Evolutionary conservation across 2,797 vertebrate genomes (phyloP), one percentile per base, ranked within the genome.

Genomic region (Xenentodon cancila): DNA sequence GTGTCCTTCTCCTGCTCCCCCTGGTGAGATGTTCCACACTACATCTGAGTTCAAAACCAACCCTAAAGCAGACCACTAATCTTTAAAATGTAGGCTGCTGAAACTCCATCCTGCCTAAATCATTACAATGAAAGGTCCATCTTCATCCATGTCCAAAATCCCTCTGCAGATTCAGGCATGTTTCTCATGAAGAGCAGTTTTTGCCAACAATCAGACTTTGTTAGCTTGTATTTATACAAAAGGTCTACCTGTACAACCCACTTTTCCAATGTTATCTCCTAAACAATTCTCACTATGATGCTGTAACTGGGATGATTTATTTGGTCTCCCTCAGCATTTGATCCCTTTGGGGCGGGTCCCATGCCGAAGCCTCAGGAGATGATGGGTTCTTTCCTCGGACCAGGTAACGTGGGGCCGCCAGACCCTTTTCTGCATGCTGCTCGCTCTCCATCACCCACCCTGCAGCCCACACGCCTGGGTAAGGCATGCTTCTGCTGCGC

Each of bases 351-450:
- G 75, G 82, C 93, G 0, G 93, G 94, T 73, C 89, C 96, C 44
- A 94, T 95, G 84, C 92, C 95, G n/a, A 91, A 95, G 11, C 94
- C 94, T 70, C 95, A 95, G 68, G 97, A 99, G 86, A 89, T 98
- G 82, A 94, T 97, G 86, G 95, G 96, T 7, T 94, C 95, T 50
- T 96, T 98, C 75, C 94, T 99, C 40, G 94, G 94, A 77, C 93
- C 94, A 84, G 93, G 96, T 86, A 93, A 91, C 67, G 71, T 88
- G 77, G 89, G 86, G 71, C 90, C 95, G 59, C 86, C 93, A 57
- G 96, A 97, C 88, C 94, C 95, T 69, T 96, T 99, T 84, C 93
- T 97, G 84, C 96, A 97, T 90, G 94, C 94, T 47, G 92, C 95
- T 59, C 92, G 95, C 84, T 97, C 96, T 79, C 95, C 96, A 69